A percentile compares a stretch with the other conserved stretches of the same genome.
Conservation (phyloP, 2,113 vertebrate species). For the Ia io region DNA sequence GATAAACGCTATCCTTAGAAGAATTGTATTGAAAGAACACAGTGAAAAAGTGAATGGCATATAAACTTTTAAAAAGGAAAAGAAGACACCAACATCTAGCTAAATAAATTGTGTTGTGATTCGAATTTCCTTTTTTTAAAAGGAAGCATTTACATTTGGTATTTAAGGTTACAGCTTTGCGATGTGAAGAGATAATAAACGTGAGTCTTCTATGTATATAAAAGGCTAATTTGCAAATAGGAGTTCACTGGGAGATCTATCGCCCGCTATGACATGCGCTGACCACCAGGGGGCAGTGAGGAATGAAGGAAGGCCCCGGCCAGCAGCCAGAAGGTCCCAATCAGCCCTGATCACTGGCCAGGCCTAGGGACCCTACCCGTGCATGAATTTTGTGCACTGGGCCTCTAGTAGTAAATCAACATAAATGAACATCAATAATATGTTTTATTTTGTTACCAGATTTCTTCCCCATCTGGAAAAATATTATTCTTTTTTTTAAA, state of each 20-base stretch:
- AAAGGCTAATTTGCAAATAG: too few relatives aligned
- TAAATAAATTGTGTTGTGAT: not conserved
- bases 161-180: conserved; percentile 15
- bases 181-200: conserved; percentile 16
- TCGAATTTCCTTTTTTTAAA: conserved; percentile 16
- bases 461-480: not conserved
- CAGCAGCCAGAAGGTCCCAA: too few relatives aligned
- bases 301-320: too few relatives aligned
- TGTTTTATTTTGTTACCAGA: conserved; percentile 29
- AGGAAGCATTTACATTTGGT: not conserved
- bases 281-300: too few relatives aligned
- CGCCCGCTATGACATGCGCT: too few relatives aligned
- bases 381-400: too few relatives aligned
- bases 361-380: too few relatives aligned
- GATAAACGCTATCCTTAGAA: not conserved
- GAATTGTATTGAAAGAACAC: not conserved
- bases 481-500: not conserved
- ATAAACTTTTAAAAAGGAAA: not conserved
- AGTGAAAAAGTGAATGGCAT: not conserved
- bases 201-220: not conserved
- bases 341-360: too few relatives aligned
- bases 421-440: not conserved
- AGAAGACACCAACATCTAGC: not conserved
- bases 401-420: conserved; percentile 30
- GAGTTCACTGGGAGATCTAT: too few relatives aligned